These are phyloP conservation scores for Athalia cordata DNA, from an alignment of 2,888 invertebrate species.

Conservation along the genomic window DNA sequence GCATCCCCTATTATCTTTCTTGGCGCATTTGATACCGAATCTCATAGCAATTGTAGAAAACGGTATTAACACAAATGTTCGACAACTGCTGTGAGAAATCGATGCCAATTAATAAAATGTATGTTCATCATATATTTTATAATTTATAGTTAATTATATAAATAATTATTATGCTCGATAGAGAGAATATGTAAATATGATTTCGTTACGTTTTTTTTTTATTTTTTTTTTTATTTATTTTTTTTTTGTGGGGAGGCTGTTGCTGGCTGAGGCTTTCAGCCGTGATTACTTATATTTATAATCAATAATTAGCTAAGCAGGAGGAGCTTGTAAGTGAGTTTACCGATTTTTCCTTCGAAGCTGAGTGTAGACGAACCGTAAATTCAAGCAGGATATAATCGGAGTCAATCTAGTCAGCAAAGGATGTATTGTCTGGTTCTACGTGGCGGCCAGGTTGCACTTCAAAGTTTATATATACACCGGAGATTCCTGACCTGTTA, in stretches of 20 bases:
- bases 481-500: conserved; percentile 99
- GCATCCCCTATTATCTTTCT: conserved; percentile 63
- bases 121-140: conserved; percentile 47
- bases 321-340: conserved; percentile 50
- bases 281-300: background rate
- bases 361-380: background rate
- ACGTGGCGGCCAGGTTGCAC: conserved; percentile 54
- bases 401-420: conserved; percentile 53
- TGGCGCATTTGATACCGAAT: conserved; percentile 54
- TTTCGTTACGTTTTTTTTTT: conserved; percentile 61
- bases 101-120: conserved; percentile 49
- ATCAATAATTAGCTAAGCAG: conserved; percentile 59
- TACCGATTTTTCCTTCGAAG: background rate
- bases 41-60: conserved; percentile 13
- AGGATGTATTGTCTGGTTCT: conserved; percentile 73
- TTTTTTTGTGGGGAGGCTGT: background rate
- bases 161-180: conserved; percentile 60
- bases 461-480: conserved; percentile 89
- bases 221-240: conserved; percentile 54
- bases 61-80: background rate
- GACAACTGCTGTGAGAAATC: conserved; percentile 16
- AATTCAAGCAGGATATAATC: conserved; percentile 12
- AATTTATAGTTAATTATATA: conserved; percentile 51
- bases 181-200: conserved; percentile 55
- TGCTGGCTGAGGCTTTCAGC: background rate